phyloP scores from a whole-genome alignment of 2,113 vertebrate genomes.

The Melanostigma gelatinosum region DNA sequence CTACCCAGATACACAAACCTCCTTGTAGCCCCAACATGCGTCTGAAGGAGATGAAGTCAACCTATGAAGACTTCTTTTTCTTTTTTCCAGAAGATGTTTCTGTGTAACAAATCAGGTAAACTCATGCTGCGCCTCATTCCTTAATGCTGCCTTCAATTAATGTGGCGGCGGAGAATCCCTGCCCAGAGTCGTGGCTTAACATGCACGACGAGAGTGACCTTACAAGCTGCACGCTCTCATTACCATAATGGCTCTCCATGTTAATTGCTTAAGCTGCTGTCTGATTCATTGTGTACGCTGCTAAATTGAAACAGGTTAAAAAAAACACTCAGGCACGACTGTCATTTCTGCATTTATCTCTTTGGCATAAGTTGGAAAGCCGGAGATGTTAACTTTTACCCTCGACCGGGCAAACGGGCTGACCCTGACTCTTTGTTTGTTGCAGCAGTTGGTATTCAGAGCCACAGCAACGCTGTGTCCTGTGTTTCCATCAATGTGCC shows the following conservation, averaged over 20 bases:
- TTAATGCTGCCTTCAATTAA: conserved; percentile 73
- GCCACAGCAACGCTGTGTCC: conserved; percentile 1
- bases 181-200: conserved; percentile 83
- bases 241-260: conserved; percentile 83
- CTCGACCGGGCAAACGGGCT: not conserved
- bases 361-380: conserved; percentile 38
- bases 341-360: conserved; percentile 62
- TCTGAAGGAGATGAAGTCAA: conserved; percentile 15
- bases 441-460: conserved; percentile 64
- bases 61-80: not conserved
- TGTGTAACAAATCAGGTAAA: conserved; percentile 70
- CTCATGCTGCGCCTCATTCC: conserved; percentile 71
- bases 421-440: conserved; percentile 57
- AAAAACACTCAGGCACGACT: conserved; percentile 60
- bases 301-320: conserved; percentile 77
- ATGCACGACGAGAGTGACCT: conserved; percentile 88
- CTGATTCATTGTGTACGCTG: conserved; percentile 79
- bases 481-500: conserved; percentile 63
- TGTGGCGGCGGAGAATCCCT: conserved; percentile 73
- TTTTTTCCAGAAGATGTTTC: not conserved
- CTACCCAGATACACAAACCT: not conserved
- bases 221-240: conserved; percentile 84
- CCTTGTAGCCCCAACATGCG: not conserved
- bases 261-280: conserved; percentile 87
- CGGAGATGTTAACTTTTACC: conserved; percentile 12